phyloP scores from a whole-genome alignment of 2,113 vertebrate species.

The Desmodus rotundus region DNA sequence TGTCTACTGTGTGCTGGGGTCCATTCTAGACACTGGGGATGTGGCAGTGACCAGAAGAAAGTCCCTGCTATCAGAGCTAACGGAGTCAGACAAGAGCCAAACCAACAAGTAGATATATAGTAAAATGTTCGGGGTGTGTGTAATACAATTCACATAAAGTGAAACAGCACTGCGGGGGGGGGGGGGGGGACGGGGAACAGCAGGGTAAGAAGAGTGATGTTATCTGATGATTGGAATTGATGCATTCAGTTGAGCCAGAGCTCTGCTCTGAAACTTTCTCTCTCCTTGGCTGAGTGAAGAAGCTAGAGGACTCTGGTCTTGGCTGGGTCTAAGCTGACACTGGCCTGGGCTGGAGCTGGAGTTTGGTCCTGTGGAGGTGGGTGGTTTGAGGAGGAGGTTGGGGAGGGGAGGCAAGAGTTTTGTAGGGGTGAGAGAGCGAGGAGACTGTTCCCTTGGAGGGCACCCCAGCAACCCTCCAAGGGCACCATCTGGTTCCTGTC shows the following conservation, averaged over 20 bases:
- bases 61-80: not conserved
- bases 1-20: not conserved
- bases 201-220: not conserved
- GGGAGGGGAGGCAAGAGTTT: too few species aligned
- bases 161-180: not conserved
- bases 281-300: not conserved
- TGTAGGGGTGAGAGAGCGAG: not conserved
- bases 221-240: rapidly evolving
- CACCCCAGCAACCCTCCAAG: not conserved
- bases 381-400: not conserved
- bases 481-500: not conserved
- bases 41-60: not conserved
- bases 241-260: not conserved
- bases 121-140: not conserved
- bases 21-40: not conserved
- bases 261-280: not conserved
- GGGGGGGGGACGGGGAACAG: not conserved
- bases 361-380: not conserved
- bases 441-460: not conserved
- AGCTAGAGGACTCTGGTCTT: not conserved
- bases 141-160: too few species aligned
- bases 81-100: not conserved
- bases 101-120: not conserved
- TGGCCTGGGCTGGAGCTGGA: not conserved
- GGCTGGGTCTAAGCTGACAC: too few species aligned